A percentile compares a stretch with the other conserved stretches of the same genome.
Evolutionary conservation across 1,140 invertebrate genomes (phyloP).

Genomic region (Drosophila tsacasi): DNA sequence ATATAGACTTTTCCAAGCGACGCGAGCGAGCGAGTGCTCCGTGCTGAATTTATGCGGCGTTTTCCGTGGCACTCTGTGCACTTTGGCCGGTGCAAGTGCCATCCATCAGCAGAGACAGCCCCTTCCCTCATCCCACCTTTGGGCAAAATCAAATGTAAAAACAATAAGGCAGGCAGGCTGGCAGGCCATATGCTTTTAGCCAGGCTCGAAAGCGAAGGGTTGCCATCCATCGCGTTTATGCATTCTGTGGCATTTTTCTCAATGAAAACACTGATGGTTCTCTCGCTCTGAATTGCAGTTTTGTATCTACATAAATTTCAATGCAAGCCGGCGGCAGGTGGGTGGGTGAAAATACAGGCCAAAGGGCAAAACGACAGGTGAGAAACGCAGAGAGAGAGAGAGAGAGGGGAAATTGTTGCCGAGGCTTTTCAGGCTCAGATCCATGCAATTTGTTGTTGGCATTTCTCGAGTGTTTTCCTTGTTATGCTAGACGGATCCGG

Average conservation of each 20-base stretch:
- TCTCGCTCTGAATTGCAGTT: conserved; percentile 41
- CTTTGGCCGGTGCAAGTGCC: conserved; percentile 45
- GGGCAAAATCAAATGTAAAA: conserved; percentile 77
- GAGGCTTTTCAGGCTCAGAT: conserved; percentile 43
- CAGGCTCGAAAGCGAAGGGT: conserved; percentile 25
- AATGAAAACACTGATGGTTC: conserved; percentile 58
- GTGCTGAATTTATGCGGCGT: conserved; percentile 66
- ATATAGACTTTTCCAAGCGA: conserved; percentile 79
- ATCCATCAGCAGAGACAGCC: conserved; percentile 6
- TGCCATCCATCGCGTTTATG: conserved; percentile 37
- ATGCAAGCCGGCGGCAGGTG: not conserved
- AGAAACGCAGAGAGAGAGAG: not conserved
- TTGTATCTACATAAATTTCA: conserved; percentile 68
- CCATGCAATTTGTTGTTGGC: conserved; percentile 60
- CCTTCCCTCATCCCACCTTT: not conserved
- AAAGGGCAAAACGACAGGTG: conserved; percentile 28
- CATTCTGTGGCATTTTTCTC: conserved; percentile 73
- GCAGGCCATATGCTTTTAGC: conserved; percentile 59
- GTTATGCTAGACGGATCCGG: conserved; percentile 29
- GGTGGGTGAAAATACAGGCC: conserved; percentile 24
- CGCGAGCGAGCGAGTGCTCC: conserved; percentile 21
- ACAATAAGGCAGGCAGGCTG: conserved; percentile 71
- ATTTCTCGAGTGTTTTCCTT: conserved; percentile 34
- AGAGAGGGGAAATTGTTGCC: conserved; percentile 7
- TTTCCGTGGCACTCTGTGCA: conserved; percentile 57